Evolutionary conservation across 2,113 vertebrate genomes (phyloP).

Genomic region (Salminus brasiliensis): DNA sequence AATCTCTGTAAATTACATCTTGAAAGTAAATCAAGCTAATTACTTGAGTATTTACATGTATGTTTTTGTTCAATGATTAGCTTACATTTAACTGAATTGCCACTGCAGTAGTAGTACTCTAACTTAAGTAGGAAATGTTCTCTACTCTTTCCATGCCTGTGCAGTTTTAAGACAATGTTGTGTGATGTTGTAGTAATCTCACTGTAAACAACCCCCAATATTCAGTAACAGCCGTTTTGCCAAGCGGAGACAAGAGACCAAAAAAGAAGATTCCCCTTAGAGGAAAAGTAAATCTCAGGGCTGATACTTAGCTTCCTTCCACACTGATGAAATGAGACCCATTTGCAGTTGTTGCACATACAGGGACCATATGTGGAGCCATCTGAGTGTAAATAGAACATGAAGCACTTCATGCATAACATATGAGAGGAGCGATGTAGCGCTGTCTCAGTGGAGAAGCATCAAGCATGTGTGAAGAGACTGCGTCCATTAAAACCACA

Average conservation of each 20-base stretch:
- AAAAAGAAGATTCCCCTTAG: not conserved
- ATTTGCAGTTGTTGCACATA: conserved; percentile 44
- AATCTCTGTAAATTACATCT: too few relatives aligned
- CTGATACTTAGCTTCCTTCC: conserved; percentile 4
- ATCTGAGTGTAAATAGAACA: conserved; percentile 45
- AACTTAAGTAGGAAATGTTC: not conserved
- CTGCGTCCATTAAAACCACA: not conserved
- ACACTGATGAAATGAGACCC: conserved; percentile 24
- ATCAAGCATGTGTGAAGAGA: not conserved
- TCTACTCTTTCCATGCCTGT: not conserved
- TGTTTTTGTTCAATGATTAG: too few relatives aligned
- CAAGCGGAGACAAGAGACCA: not conserved
- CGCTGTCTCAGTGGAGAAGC: conserved; percentile 1
- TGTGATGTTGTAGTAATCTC: not conserved
- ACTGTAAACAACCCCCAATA: not conserved
- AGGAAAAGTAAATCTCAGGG: not conserved
- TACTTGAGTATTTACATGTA: too few relatives aligned
- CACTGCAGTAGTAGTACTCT: not conserved
- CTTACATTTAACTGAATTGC: too few relatives aligned
- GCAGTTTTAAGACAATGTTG: too few relatives aligned
- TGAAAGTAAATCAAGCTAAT: too few relatives aligned
- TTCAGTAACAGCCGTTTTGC: not conserved
- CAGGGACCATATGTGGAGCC: conserved; percentile 39
- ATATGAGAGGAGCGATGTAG: conserved; percentile 14
- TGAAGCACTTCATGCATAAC: conserved; percentile 34